Conservation (phyloP, 1,140 invertebrate genomes). For the Lithobius niger region DNA sequence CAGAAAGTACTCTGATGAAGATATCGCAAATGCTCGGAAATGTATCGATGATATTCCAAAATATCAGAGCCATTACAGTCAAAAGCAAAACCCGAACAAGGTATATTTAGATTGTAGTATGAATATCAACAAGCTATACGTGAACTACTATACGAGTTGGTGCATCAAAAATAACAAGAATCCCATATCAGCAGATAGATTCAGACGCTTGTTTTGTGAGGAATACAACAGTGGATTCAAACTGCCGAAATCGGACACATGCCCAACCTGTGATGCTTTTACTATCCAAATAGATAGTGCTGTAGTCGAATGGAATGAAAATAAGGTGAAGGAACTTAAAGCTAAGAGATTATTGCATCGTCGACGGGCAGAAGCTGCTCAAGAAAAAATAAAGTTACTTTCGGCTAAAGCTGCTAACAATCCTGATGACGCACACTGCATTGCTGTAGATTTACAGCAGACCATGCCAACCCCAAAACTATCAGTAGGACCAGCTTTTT, state of each 20-base stretch:
- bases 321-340: background rate
- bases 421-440: background rate
- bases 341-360: background rate
- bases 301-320: background rate
- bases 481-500: constrained; percentile 2
- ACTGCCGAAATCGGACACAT: constrained; percentile 6
- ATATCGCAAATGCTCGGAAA: background rate
- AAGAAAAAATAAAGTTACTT: background rate
- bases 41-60: background rate
- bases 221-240: constrained; percentile 9
- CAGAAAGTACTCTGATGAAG: background rate
- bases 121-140: background rate
- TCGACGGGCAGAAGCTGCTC: background rate
- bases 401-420: background rate
- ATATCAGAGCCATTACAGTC: background rate
- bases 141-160: background rate
- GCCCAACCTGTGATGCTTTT: background rate
- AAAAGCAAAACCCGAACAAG: background rate
- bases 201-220: background rate
- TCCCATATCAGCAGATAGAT: background rate
- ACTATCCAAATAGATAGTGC: background rate
- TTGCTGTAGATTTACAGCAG: constrained; percentile 8
- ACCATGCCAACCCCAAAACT: constrained; percentile 7
- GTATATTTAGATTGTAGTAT: background rate
- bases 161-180: background rate